Conservation (phyloP, 1,140 invertebrate species). For the Drosophila sp. region DNA sequence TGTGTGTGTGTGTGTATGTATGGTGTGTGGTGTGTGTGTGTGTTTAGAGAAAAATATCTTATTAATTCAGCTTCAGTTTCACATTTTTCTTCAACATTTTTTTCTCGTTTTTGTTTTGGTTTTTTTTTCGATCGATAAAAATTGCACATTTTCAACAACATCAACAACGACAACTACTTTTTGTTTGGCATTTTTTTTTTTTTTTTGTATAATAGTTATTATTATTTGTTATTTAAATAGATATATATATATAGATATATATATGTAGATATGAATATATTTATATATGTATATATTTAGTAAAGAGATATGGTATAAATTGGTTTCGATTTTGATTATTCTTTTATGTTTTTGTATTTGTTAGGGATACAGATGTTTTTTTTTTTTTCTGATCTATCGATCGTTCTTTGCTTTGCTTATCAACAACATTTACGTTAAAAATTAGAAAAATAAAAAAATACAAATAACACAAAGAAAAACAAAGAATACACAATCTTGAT, state of each 20-base stretch:
- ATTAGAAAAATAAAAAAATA: constrained; percentile 1
- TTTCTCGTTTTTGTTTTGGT: constrained; percentile 36
- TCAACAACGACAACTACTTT: constrained; percentile 81
- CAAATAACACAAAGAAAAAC: neutral
- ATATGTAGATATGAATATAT: constrained; percentile 48
- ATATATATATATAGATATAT: constrained; percentile 37
- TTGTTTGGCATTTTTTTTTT: constrained; percentile 62
- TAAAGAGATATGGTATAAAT: constrained; percentile 44
- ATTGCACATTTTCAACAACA: constrained; percentile 81
- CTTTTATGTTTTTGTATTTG: neutral
- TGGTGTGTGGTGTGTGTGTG: constrained; percentile 27
- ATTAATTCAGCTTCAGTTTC: constrained; percentile 60
- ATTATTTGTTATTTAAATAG: constrained; percentile 51
- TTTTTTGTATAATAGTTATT: constrained; percentile 77
- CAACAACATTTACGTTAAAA: constrained; percentile 25
- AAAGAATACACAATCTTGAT: constrained; percentile 16
- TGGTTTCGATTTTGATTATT: constrained; percentile 16
- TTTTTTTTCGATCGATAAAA: constrained; percentile 74
- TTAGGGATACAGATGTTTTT: constrained; percentile 6
- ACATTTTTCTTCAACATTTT: constrained; percentile 58
- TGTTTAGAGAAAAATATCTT: constrained; percentile 18
- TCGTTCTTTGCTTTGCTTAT: constrained; percentile 39
- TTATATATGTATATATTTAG: constrained; percentile 55
- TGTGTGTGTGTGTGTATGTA: constrained; percentile 45
- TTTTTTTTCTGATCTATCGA: constrained; percentile 34